phyloP scores from a whole-genome alignment of 2,113 vertebrate species.

The Nibea albiflora region DNA sequence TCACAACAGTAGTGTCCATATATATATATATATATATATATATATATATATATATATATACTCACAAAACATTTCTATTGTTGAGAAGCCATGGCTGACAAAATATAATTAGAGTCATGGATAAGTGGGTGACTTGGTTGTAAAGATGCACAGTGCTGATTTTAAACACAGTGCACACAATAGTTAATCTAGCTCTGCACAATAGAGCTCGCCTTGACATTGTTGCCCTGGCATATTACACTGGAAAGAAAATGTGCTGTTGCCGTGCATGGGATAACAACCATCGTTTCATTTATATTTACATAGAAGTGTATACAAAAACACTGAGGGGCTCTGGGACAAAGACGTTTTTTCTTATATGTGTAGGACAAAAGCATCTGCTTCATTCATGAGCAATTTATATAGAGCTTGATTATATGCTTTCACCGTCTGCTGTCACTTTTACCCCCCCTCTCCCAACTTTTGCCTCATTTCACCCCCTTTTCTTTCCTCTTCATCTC shows the following conservation, averaged over 20 bases:
- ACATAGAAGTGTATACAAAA: slow-evolving; percentile 13
- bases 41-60: too few species aligned
- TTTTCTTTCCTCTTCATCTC: too few species aligned
- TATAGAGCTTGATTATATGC: slow-evolving; percentile 12
- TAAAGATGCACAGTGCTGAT: slow-evolving; percentile 36
- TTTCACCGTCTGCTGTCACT: slow-evolving; percentile 21
- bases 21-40: too few species aligned
- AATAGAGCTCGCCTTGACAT: neutral
- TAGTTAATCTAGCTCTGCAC: slow-evolving; percentile 21
- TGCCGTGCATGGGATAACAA: neutral
- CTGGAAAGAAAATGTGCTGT: neutral
- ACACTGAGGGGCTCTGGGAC: neutral
- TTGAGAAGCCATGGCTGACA: slow-evolving; percentile 15
- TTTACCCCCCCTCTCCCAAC: neutral
- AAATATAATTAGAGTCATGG: slow-evolving; percentile 44
- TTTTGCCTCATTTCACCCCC: slow-evolving; percentile 20
- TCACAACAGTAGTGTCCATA: slow-evolving; percentile 4
- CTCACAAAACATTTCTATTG: too few species aligned
- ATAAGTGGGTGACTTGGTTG: slow-evolving; percentile 32
- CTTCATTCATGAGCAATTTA: slow-evolving; percentile 25
- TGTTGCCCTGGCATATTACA: slow-evolving; percentile 16
- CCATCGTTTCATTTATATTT: slow-evolving; percentile 8
- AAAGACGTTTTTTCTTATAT: neutral
- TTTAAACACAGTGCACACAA: slow-evolving; percentile 22
- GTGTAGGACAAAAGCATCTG: slow-evolving; percentile 7